Evolutionary conservation across 2,888 invertebrate species (phyloP).

Genomic region (Dasysyrphus tricinctus): DNA sequence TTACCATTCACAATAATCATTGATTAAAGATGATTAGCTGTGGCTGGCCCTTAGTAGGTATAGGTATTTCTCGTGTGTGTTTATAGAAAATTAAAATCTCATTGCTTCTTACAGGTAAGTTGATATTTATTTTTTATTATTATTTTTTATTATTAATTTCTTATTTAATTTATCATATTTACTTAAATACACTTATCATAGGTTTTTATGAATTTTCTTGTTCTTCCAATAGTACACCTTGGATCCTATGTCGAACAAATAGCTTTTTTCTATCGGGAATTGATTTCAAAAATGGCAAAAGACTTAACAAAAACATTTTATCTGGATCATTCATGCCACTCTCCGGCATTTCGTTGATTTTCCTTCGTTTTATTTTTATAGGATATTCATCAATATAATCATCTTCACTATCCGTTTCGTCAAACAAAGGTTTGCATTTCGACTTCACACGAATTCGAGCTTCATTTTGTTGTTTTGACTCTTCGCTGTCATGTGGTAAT

Average conservation of each 20-base stretch:
- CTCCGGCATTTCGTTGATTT: neutral
- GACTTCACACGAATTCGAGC: neutral
- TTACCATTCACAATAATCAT: too few relatives aligned
- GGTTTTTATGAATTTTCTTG: neutral
- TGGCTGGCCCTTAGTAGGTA: too few relatives aligned
- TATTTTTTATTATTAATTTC: too few relatives aligned
- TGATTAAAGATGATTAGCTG: too few relatives aligned
- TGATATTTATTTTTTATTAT: too few relatives aligned
- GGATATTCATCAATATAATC: neutral
- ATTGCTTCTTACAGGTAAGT: too few relatives aligned
- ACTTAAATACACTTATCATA: too few relatives aligned
- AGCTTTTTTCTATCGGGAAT: neutral
- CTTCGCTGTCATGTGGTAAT: neutral
- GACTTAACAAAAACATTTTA: constrained; percentile 24
- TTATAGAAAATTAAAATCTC: too few relatives aligned
- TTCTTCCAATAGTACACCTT: constrained; percentile 8
- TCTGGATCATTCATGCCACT: neutral
- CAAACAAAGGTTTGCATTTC: too few relatives aligned
- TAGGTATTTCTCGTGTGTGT: too few relatives aligned
- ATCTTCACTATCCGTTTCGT: neutral
- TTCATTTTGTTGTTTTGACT: too few relatives aligned
- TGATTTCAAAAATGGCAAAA: neutral
- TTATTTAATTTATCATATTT: too few relatives aligned
- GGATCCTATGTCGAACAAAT: constrained; percentile 8
- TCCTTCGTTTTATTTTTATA: neutral